phyloP scores from a whole-genome alignment of 2,888 invertebrate genomes.

The Agonopterix arenella region DNA sequence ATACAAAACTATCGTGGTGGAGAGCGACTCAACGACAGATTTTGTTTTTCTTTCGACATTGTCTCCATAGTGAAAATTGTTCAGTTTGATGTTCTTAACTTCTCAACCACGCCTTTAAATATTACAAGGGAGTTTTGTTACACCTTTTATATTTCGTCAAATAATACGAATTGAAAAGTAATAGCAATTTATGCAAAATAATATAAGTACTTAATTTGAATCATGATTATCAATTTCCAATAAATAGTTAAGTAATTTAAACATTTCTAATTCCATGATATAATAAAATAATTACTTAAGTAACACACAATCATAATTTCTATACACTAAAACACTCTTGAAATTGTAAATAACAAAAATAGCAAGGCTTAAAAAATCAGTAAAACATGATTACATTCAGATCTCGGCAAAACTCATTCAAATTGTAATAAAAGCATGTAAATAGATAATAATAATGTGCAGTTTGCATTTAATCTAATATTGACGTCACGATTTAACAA shows the following conservation, averaged over 20 bases:
- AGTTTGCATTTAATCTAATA: no score
- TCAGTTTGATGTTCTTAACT: no score
- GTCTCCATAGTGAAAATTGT: no score
- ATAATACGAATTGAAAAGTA: not conserved
- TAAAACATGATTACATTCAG: constrained; percentile 31
- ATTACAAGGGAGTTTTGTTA: no score
- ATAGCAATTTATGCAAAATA: constrained; percentile 10
- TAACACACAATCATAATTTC: constrained; percentile 16
- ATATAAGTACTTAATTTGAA: not conserved
- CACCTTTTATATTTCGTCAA: no score
- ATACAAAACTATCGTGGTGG: no score
- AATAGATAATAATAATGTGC: no score
- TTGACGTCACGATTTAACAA: not conserved
- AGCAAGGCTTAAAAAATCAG: constrained; percentile 11
- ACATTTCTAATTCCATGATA: constrained; percentile 21
- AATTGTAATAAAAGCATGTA: constrained; percentile 8
- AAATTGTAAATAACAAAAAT: constrained; percentile 19
- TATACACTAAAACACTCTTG: not conserved
- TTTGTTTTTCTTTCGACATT: no score
- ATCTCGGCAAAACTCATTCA: constrained; percentile 25
- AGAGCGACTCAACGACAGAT: no score
- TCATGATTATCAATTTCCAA: constrained; percentile 24
- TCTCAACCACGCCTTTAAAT: no score
- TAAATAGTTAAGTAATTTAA: constrained; percentile 34
- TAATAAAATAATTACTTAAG: constrained; percentile 18